Evolutionary conservation across 2,113 vertebrate genomes (phyloP).

Genomic region (Oreotragus oreotragus): DNA sequence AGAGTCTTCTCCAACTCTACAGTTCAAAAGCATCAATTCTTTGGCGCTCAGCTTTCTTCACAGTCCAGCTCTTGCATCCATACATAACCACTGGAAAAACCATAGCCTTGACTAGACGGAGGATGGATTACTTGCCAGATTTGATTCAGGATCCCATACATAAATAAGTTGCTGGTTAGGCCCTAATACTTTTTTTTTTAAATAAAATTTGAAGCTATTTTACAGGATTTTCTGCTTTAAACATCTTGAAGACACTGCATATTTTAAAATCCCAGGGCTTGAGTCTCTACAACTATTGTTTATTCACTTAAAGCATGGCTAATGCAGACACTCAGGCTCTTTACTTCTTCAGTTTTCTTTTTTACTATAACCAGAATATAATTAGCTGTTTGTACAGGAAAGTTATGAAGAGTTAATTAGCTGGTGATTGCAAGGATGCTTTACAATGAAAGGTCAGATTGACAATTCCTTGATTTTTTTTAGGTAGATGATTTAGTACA

Average conservation of each 20-base stretch:
- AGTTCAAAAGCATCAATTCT: too few relatives aligned
- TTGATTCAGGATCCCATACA: background rate
- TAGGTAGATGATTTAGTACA: conserved; percentile 40
- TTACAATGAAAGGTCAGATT: conserved; percentile 45
- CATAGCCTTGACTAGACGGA: background rate
- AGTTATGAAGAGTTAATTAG: conserved; percentile 46
- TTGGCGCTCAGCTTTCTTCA: too few relatives aligned
- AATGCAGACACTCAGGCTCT: background rate
- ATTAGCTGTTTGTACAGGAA: background rate
- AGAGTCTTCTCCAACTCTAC: too few relatives aligned
- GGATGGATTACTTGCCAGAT: conserved; percentile 14
- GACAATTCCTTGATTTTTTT: conserved; percentile 45
- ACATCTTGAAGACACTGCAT: background rate
- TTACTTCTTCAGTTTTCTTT: background rate
- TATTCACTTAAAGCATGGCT: background rate
- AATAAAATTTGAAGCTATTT: conserved; percentile 11
- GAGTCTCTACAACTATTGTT: background rate
- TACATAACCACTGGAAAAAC: too few relatives aligned
- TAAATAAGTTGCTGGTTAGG: background rate
- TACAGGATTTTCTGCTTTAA: conserved; percentile 26
- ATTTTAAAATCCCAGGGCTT: conserved; percentile 8
- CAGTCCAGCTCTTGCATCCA: too few relatives aligned
- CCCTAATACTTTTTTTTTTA: background rate
- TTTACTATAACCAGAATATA: background rate
- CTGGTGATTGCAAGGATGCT: conserved; percentile 1